A percentile compares a stretch with the other conserved stretches of the same genome.
Conservation (phyloP, 2,797 vertebrate genomes). For the Rhinoraja longicauda region DNA sequence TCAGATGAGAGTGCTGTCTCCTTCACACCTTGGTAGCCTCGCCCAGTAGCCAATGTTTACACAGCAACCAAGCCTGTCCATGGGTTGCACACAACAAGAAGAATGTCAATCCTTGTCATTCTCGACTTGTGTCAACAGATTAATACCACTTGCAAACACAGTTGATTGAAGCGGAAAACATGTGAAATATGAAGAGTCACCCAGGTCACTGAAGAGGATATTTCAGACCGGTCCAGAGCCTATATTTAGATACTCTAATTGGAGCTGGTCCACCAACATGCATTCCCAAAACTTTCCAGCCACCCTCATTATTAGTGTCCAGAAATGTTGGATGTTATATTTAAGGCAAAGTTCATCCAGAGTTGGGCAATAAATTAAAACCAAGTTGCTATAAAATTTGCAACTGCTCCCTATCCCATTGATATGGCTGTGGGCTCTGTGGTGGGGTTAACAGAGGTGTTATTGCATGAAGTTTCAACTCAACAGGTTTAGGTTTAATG, state of each 20-base stretch:
- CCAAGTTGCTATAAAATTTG: not conserved
- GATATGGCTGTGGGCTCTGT: not conserved
- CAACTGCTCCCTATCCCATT: not conserved
- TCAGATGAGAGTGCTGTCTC: not conserved
- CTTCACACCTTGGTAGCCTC: not conserved
- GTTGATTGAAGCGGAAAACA: conserved; percentile 25
- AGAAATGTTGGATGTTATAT: not conserved
- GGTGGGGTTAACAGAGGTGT: not conserved
- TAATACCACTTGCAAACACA: not conserved
- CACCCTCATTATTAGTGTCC: not conserved
- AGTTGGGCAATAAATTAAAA: not conserved
- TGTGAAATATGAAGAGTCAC: conserved; percentile 21
- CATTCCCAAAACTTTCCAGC: not conserved
- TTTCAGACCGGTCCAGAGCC: not conserved
- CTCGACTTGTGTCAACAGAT: not conserved
- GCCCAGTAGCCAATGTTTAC: not conserved
- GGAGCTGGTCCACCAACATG: not conserved
- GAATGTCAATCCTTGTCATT: not conserved
- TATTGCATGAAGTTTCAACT: not conserved
- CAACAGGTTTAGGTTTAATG: not conserved
- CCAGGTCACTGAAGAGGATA: not conserved
- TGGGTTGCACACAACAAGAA: not conserved
- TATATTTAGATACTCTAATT: conserved; percentile 20
- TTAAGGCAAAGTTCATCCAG: not conserved
- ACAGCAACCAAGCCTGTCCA: not conserved